A percentile compares a stretch with the other conserved stretches of the same genome.
Conservation (phyloP, 2,888 invertebrate genomes). For the Heteromyza rotundicornis region DNA sequence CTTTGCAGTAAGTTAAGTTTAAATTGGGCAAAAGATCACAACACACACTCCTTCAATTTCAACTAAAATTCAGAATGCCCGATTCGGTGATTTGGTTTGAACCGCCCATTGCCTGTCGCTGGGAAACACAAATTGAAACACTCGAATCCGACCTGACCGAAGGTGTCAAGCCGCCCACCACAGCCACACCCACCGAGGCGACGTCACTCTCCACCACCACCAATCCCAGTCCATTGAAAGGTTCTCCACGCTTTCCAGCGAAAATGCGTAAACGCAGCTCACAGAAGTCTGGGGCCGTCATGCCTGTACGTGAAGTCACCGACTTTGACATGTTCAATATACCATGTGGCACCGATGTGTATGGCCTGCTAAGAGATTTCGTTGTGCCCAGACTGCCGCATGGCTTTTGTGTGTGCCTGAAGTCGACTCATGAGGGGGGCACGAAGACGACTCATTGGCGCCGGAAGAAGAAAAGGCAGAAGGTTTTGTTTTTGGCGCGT, state of each 20-base stretch:
- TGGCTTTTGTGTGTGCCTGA: conserved; percentile 54
- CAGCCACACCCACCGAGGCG: conserved; percentile 46
- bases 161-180: conserved; percentile 33
- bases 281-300: conserved; percentile 35
- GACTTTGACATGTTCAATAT: conserved; percentile 60
- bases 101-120: conserved; percentile 77
- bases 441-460: background rate
- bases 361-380: conserved; percentile 56
- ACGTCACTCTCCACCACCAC: conserved; percentile 45
- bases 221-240: conserved; percentile 48
- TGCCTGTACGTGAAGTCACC: conserved; percentile 46
- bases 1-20: conserved; percentile 70
- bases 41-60: conserved; percentile 2
- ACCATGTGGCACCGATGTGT: conserved; percentile 56
- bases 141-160: conserved; percentile 56
- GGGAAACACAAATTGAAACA: conserved; percentile 65
- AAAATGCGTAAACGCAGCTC: conserved; percentile 40
- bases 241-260: conserved; percentile 48
- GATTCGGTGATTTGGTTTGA: conserved; percentile 78
- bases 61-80: conserved; percentile 67
- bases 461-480: background rate
- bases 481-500: conserved; percentile 49
- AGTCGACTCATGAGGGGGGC: background rate
- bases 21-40: no score
- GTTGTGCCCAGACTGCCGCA: conserved; percentile 60